Evolutionary conservation across 1,140 invertebrate genomes (phyloP), one percentile per base, ranked within the genome.

Genomic region (Zaprionus lachaisei): DNA sequence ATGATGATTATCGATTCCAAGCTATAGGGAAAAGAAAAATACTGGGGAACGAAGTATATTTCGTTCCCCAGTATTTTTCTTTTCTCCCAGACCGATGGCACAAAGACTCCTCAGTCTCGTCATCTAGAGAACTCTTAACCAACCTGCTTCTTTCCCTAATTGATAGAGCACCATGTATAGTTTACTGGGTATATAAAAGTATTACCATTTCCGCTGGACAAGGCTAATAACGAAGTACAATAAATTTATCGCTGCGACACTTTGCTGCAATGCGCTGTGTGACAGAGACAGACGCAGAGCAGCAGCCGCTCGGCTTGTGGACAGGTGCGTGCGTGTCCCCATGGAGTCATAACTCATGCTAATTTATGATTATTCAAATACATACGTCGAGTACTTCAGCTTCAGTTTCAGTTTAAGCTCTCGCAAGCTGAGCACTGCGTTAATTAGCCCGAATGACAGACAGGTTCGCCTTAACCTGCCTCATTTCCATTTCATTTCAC

Each of bases 361-460:
- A 79, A 81, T 89, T 87, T 87, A 89, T 81, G 83, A 87, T 89
- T 81, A 81, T 89, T 72, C 81, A 89, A 89, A 87, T 80, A 62
- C 41, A 47, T 17, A 47, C 7, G 7, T 47, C 17, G 41, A 3
- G 6, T 17, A 47, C 41, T 47, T 47, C 1, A 47, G 41, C n/a
- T 47, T 17, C 41, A 77, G 67, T 74, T 81, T 54, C 77, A 68
- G 80, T 38, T 60, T 15, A 5, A 20, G 44, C n/a, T 49, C 17
- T 20, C 26, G 26, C 26, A 28, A 28, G 6, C 26, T 28, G 26
- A 38, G 37, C 28, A 24, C 44, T 37, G 55, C 34, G 80, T 81
- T 80, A 86, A 89, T 86, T 86, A 86, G 84, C 70, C 47, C 11
- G 62, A 78, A 75, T 89, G 84, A 80, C 83, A 89, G 72, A 14